Percentiles rank a stretch among this genome's conserved stretches.
Conservation (phyloP, 1,140 invertebrate species). For the Prorops nasuta region DNA sequence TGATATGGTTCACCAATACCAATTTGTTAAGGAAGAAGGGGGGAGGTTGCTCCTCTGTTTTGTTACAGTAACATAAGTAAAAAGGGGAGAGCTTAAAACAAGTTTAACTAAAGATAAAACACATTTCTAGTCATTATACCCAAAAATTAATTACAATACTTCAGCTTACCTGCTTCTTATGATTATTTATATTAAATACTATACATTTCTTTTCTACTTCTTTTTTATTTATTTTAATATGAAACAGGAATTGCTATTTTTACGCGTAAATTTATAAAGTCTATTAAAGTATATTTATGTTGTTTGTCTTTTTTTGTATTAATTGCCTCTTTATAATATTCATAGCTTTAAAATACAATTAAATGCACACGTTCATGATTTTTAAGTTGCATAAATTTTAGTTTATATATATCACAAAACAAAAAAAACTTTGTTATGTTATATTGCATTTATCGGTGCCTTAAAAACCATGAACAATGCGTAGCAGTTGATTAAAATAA, state of each 20-base stretch:
- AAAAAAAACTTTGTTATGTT: not conserved
- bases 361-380: slow-evolving; percentile 23
- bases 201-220: not conserved
- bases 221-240: slow-evolving; percentile 6
- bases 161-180: slow-evolving; percentile 8
- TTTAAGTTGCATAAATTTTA: slow-evolving; percentile 22
- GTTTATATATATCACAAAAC: not conserved
- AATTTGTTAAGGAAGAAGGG: slow-evolving; percentile 18
- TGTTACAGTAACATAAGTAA: slow-evolving; percentile 14
- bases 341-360: not conserved
- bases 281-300: not conserved
- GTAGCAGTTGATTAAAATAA: slow-evolving; percentile 21
- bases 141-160: slow-evolving; percentile 26
- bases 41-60: slow-evolving; percentile 22
- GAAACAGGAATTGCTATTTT: no score
- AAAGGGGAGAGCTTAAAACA: slow-evolving; percentile 7
- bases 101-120: not conserved
- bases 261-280: no score
- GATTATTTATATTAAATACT: slow-evolving; percentile 2
- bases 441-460: slow-evolving; percentile 14
- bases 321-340: not conserved
- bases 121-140: slow-evolving; percentile 38
- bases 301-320: no score
- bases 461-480: slow-evolving; percentile 36
- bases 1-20: slow-evolving; percentile 23